phyloP scores from a whole-genome alignment of 2,113 vertebrate species.

The Tragelaphus buxtoni region DNA sequence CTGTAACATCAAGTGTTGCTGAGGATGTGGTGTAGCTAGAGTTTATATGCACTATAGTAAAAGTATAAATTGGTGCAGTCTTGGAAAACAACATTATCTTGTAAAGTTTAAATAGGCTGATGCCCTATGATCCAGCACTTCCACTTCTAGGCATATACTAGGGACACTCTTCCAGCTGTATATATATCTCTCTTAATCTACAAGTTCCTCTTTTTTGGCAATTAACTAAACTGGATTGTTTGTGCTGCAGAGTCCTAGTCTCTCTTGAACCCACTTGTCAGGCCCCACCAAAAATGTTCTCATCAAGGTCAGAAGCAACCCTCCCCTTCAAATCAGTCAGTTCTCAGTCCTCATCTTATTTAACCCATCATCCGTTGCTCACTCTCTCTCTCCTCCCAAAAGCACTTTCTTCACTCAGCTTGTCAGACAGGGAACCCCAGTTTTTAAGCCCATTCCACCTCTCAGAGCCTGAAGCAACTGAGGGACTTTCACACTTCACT shows the following conservation, averaged over 20 bases:
- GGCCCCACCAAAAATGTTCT: background rate
- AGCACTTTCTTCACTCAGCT: slow-evolving; percentile 19
- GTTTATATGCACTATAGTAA: background rate
- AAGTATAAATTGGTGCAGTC: background rate
- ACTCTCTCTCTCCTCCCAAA: background rate
- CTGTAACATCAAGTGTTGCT: background rate
- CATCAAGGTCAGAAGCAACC: background rate
- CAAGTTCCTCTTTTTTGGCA: background rate
- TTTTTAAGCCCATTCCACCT: background rate
- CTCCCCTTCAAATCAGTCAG: background rate
- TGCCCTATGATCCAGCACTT: background rate
- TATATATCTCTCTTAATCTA: background rate
- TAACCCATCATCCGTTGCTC: background rate
- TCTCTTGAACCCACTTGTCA: background rate
- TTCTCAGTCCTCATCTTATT: background rate
- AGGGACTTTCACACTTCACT: background rate
- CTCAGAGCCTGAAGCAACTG: background rate
- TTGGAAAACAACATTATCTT: slow-evolving; percentile 4
- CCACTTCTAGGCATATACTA: background rate
- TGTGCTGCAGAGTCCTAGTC: background rate
- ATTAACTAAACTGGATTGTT: background rate
- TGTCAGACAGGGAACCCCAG: background rate
- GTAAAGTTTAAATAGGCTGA: background rate
- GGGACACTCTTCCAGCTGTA: background rate
- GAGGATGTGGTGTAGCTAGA: background rate